Evolutionary conservation across 1,140 invertebrate genomes (phyloP), one percentile per base, ranked within the genome.

Genomic region (Nautilus pompilius): DNA sequence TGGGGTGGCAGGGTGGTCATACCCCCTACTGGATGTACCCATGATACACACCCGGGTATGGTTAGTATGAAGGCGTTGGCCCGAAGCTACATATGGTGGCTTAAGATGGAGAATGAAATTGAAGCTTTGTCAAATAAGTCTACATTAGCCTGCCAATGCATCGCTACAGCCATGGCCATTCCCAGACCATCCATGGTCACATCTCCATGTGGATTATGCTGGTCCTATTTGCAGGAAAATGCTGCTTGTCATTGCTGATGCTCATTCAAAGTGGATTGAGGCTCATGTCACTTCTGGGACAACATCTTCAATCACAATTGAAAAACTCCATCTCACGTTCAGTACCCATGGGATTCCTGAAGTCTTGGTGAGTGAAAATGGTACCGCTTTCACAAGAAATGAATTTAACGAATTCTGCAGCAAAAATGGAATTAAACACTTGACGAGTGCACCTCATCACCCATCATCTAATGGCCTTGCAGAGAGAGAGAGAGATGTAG

Each of bases 51-150:
- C 70, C 76, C 79, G 6, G 85, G 86, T 5, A 81, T 86, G 6
- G 80, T 80, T 0, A 76, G 73, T 0, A 88, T 87, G 85, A 88
- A 88, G 71, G 66, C 75, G 2, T 53, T 84, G 15, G 75, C 87
- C 2, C 59, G 85, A 29, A 69, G 66, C 10, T 84, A 85, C 67
- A 78, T 86, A 5, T 87, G 83, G 83, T 87, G 84, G 84, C 80
- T 78, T 5, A 70, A 70, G 1, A 80, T 86, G 0, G 82, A 87
- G 63, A 34, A 64, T 28, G 78, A 84, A 17, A 82, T 86, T 24
- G 76, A 80, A 60, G 32, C 73, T 74, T 30, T 86, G 85, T 63
- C 59, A 62, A 49, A 24, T 30, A n/a, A 20, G 17, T 30, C 13
- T 30, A 55, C 36, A 30, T 22, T 32, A 10, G 28, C 63, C 58